Conservation (phyloP, 2,888 invertebrate species). For the Drosophila birchii region DNA sequence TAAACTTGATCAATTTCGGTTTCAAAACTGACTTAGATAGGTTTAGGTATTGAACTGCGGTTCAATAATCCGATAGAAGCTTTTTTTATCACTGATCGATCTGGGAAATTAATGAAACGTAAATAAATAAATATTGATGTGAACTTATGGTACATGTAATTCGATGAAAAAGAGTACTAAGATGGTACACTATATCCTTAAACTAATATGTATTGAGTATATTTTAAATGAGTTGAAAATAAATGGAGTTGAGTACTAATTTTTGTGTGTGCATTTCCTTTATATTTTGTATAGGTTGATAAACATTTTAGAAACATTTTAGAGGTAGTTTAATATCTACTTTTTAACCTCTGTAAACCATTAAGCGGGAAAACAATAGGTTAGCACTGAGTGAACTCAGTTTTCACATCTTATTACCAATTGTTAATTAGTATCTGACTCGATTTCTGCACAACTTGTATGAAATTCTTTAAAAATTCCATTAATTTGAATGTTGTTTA, state of each 20-base stretch:
- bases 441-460: not conserved
- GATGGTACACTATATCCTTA: not conserved
- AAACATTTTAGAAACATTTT: too few species aligned
- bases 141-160: not conserved
- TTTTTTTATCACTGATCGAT: slow-evolving; percentile 10
- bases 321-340: not conserved
- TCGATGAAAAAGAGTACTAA: not conserved
- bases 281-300: too few species aligned
- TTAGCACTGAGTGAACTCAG: not conserved
- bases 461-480: slow-evolving; percentile 29
- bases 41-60: slow-evolving; percentile 13
- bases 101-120: not conserved
- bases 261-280: not conserved
- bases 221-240: slow-evolving; percentile 10
- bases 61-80: slow-evolving; percentile 4
- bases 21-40: slow-evolving; percentile 26
- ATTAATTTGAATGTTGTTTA: slow-evolving; percentile 32
- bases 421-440: not conserved
- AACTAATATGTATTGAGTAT: not conserved
- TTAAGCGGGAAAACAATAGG: not conserved
- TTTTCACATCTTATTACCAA: not conserved
- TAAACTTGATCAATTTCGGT: slow-evolving; percentile 28
- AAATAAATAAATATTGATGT: not conserved
- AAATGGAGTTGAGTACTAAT: slow-evolving; percentile 20
- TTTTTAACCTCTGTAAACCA: not conserved